Evolutionary conservation across 2,113 vertebrate genomes (phyloP), one percentile per base, ranked within the genome.

Genomic region (Barbus barbus): DNA sequence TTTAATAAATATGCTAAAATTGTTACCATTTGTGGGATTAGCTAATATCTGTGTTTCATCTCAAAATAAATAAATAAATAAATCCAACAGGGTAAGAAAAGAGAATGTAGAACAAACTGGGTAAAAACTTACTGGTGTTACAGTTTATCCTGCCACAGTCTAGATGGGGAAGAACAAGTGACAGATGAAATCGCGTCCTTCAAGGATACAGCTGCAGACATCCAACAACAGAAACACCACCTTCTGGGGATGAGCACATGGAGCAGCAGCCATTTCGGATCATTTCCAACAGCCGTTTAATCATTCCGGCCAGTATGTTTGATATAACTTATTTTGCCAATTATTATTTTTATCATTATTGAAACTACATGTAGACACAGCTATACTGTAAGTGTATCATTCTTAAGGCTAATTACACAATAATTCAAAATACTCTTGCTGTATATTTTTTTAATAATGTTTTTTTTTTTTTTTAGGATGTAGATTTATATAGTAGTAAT

Each of bases 161-260:
- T 99, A 98, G 98, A 99, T 97, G 97, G 96, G 97, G 96, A 97
- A 98, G 96, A 98, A 99, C 96, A 99, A 97, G 97, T 98, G 96
- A 98, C 97, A 99, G 96, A 98, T 99, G 98, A 99, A 98, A 97
- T 97, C 95, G 96, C 96, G 97, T 99, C 98, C 98, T 99, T 99
- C 98, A 99, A 99, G 97, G 98, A 99, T 98, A 99, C 94, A 97
- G 97, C 98, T 99, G 98, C 98, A 98, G 98, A 99, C 97, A 99
- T 98, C 98, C 98, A 99, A 93, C 96, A 96, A 96, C 97, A 96
- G 94, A 94, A 89, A 96, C 93, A 94, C 98, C 98, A 99, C 97
- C 96, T 98, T 98, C 97, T 93, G 97, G 98, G 97, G 98, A 99
- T 96, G 95, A 96, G 95, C 96, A 97, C 98, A 99, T 97, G 96